Percentiles rank a stretch among this genome's conserved stretches.
phyloP scores from a whole-genome alignment of 1,140 invertebrate genomes.

The Acromyrmex charruanus region DNA sequence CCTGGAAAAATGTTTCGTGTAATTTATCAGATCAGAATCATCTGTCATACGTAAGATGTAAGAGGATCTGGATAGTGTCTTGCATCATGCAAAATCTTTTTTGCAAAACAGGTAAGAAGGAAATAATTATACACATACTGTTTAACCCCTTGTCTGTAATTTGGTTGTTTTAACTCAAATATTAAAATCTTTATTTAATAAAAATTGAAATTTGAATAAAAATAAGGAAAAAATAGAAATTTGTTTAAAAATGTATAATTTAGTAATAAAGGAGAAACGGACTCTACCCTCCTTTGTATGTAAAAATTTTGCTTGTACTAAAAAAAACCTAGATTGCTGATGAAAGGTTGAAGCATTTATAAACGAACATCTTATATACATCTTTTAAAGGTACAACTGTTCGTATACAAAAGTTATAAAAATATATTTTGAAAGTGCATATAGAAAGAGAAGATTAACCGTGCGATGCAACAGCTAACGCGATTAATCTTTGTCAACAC shows the following conservation, averaged over 20 bases:
- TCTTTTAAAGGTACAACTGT: neutral
- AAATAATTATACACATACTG: neutral
- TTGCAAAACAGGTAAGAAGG: neutral
- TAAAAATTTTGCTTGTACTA: too few relatives aligned
- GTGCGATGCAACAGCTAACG: neutral
- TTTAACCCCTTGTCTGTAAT: neutral
- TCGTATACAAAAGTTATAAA: neutral
- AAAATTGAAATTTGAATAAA: too few relatives aligned
- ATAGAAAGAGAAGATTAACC: constrained; percentile 1
- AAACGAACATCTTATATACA: neutral
- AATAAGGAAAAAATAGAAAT: neutral
- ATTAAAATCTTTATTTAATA: too few relatives aligned
- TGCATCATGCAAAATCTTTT: neutral
- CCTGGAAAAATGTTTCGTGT: constrained; percentile 12
- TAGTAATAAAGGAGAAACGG: too few relatives aligned
- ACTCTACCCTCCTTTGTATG: too few relatives aligned
- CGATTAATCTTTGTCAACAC: constrained; percentile 12
- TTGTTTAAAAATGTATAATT: too few relatives aligned
- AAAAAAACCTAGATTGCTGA: too few relatives aligned
- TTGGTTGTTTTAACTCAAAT: too few relatives aligned
- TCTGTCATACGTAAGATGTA: constrained; percentile 23
- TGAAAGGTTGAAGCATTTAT: neutral
- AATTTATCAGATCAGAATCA: constrained; percentile 37
- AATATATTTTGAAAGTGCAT: neutral
- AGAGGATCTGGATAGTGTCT: constrained; percentile 7